Conservation (phyloP, 2,797 vertebrate species). For the Apodemus agrarius region DNA sequence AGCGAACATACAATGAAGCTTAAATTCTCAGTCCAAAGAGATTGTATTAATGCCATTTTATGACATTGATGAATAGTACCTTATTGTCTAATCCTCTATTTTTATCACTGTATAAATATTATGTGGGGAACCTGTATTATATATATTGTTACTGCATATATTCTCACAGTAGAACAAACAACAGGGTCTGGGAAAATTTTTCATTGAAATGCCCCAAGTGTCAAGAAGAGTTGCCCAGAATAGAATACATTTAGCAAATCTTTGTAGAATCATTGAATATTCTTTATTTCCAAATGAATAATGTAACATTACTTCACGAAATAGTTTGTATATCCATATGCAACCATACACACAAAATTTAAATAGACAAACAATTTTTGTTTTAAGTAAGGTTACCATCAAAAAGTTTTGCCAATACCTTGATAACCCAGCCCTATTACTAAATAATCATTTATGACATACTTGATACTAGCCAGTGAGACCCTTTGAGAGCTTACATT, state of each 20-base stretch:
- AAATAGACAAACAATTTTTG: constrained; percentile 31
- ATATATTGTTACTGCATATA: neutral
- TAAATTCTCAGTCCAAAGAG: constrained; percentile 8
- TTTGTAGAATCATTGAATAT: neutral
- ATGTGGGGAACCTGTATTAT: neutral
- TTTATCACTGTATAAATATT: neutral
- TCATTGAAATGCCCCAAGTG: neutral
- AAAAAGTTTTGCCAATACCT: constrained; percentile 18
- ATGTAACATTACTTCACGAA: neutral
- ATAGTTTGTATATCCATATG: neutral
- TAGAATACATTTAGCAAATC: neutral
- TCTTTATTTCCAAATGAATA: constrained; percentile 49
- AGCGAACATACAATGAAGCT: neutral
- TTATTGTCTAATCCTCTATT: constrained; percentile 8
- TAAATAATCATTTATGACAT: constrained; percentile 26
- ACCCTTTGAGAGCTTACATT: neutral
- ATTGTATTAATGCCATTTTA: neutral
- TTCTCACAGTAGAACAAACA: neutral
- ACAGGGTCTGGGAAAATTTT: neutral
- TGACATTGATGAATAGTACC: neutral
- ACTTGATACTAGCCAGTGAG: neutral
- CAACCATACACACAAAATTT: neutral
- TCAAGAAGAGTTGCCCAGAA: neutral
- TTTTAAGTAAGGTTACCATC: constrained; percentile 17
- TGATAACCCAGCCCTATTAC: neutral